Base-by-base conservation (phyloP, 1,140 invertebrate genomes). In the Drosophila biarmipes region DNA sequence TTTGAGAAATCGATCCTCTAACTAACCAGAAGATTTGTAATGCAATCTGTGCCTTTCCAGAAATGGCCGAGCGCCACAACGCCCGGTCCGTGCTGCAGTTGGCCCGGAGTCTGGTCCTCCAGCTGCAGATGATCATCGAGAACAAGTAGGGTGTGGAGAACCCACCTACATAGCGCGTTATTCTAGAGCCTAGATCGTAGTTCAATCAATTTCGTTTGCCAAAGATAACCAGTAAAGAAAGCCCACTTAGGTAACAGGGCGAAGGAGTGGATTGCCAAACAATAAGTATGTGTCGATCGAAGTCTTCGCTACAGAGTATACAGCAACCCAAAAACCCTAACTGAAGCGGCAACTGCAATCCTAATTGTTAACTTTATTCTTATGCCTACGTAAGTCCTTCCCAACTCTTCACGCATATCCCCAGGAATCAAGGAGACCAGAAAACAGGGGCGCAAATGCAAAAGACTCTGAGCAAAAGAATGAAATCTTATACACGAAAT, bases 1-100 rank as follows among this genome's bases (percentile, higher is more conserved):
- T 17, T 17, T 24, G 24, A 24, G 24, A 24, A 24, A 24, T 4
- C 24, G 24, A 7, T 10, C 38, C 8, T 10, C 0, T 8, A 40
- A 15, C 8, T 6, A 15, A 2, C n/a, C 17, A 40, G 15, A 15
- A 15, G 7, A 5, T 15, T 17, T n/a, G 7, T 40, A 17, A 40
- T 7, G 6, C 7, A 17, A 3, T 40, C 1, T 15, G 14, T 17
- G 12, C 29, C 10, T 68, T 93, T 89, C 74, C 91, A 98, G 97
- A 98, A 96, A 98, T 98, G 97, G 97, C 98, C 0, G 98, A 98
- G 92, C 93, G 96, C 73, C 98, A 98, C 91, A 96, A 98, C 92
- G 96, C 96, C 1, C 94, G 95, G 73, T 94, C 95, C 19, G 95
- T 98, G n/a, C 92, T 98, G 19, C 94, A 95, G 72, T 93, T 97